phyloP scores from a whole-genome alignment of 2,888 invertebrate genomes.

The Aquatica leii region DNA sequence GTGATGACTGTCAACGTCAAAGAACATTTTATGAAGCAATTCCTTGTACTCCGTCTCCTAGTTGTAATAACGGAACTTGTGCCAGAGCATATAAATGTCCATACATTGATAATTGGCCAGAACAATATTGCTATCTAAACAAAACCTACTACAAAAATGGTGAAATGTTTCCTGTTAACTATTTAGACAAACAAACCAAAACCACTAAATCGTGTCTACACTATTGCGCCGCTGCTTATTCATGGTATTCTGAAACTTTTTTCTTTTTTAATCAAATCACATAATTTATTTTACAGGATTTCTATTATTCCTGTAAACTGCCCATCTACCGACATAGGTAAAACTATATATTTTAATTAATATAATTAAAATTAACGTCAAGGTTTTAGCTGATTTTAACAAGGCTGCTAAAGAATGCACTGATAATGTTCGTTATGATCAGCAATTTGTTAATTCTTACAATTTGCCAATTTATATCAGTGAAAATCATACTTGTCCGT shows the following conservation, averaged over 20 bases:
- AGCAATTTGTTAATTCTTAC: background rate
- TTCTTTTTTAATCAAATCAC: background rate
- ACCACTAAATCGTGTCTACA: background rate
- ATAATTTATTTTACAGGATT: background rate
- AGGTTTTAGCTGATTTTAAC: conserved; percentile 1
- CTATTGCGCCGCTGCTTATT: background rate
- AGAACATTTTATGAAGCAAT: background rate
- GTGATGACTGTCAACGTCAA: background rate
- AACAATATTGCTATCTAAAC: background rate
- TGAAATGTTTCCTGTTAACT: background rate
- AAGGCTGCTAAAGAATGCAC: background rate
- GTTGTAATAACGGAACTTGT: conserved; percentile 1
- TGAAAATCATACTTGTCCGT: background rate
- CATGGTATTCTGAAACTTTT: background rate
- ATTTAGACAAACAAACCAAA: background rate
- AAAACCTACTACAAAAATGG: background rate
- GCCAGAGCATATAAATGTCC: background rate
- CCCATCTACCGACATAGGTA: background rate
- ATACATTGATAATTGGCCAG: background rate
- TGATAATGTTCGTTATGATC: background rate
- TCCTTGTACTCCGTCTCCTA: background rate
- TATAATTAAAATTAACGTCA: background rate
- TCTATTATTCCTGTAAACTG: background rate
- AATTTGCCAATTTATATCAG: background rate
- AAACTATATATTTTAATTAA: background rate